A percentile compares a stretch with the other conserved stretches of the same genome.
Conservation (phyloP, 2,888 invertebrate species). For the Epicampocera succincta region DNA sequence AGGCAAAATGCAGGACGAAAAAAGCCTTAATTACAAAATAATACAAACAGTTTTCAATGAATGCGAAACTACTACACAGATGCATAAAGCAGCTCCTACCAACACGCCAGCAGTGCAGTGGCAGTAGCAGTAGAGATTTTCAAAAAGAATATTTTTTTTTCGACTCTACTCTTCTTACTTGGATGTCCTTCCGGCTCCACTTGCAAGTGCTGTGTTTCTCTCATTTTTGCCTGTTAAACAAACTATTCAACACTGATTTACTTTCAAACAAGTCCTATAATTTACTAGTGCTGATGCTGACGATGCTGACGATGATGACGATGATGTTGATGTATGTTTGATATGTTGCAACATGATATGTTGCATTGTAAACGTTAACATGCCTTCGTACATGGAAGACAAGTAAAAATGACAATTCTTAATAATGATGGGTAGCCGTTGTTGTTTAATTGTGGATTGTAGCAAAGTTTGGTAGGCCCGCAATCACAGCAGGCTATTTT, state of each 20-base stretch:
- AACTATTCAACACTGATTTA: conserved; percentile 14
- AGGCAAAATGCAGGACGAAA: conserved; percentile 19
- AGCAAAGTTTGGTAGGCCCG: conserved; percentile 22
- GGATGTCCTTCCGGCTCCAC: neutral
- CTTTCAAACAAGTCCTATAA: neutral
- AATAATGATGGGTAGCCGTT: conserved; percentile 47
- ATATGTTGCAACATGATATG: conserved; percentile 35
- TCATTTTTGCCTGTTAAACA: conserved; percentile 1
- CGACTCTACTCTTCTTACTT: neutral
- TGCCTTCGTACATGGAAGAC: neutral
- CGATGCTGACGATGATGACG: conserved; percentile 5
- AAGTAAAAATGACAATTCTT: conserved; percentile 45
- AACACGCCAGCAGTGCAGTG: too few relatives aligned
- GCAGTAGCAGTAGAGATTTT: neutral
- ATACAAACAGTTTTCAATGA: conserved; percentile 4
- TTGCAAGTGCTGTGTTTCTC: neutral
- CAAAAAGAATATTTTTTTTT: conserved; percentile 1
- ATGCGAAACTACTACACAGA: too few relatives aligned
- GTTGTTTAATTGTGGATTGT: neutral
- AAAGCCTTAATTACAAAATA: conserved; percentile 52
- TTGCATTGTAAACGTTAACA: neutral
- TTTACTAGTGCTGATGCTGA: conserved; percentile 6
- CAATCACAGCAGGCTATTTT: conserved; percentile 52
- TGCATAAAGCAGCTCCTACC: too few relatives aligned
- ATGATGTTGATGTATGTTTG: conserved; percentile 11